Evolutionary conservation across 1,140 invertebrate genomes (phyloP).

Genomic region (Orussus abietinus): DNA sequence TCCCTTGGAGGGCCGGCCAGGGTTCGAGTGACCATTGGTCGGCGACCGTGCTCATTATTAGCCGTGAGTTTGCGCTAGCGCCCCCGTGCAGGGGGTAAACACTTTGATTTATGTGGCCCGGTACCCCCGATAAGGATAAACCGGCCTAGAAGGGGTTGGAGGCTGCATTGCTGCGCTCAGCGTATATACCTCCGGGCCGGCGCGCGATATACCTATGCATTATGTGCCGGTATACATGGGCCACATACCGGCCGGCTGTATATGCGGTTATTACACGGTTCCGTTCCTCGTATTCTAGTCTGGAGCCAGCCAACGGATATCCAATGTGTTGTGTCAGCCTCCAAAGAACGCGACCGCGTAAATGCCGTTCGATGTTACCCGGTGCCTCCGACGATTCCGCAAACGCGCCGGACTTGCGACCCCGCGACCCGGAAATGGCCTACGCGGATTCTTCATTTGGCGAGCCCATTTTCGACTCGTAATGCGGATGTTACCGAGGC

Average conservation of each 20-base stretch:
- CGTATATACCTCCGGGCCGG: conserved; percentile 12
- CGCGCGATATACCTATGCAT: conserved; percentile 7
- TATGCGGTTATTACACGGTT: conserved; percentile 29
- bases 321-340: conserved; percentile 3
- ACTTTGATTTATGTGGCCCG: conserved; percentile 36
- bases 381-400: conserved; percentile 9
- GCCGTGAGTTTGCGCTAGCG: conserved; percentile 19
- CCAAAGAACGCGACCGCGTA: not conserved
- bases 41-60: conserved; percentile 38
- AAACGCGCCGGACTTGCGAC: not conserved
- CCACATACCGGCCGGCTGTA: conserved; percentile 11
- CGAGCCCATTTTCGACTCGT: too few relatives aligned
- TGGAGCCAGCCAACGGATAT: conserved; percentile 11
- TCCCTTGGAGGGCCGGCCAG: too few relatives aligned
- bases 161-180: conserved; percentile 21
- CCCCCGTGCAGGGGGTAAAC: conserved; percentile 21
- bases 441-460: not conserved
- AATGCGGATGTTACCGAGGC: too few relatives aligned
- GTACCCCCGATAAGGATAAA: conserved; percentile 33
- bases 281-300: conserved; percentile 13
- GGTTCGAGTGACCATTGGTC: too few relatives aligned
- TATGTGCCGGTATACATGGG: conserved; percentile 5
- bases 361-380: conserved; percentile 3
- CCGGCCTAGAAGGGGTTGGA: conserved; percentile 7
- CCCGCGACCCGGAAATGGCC: not conserved